phyloP scores from a whole-genome alignment of 92 coral and sea anemone species.

The Parazoanthus atlanticus region DNA sequence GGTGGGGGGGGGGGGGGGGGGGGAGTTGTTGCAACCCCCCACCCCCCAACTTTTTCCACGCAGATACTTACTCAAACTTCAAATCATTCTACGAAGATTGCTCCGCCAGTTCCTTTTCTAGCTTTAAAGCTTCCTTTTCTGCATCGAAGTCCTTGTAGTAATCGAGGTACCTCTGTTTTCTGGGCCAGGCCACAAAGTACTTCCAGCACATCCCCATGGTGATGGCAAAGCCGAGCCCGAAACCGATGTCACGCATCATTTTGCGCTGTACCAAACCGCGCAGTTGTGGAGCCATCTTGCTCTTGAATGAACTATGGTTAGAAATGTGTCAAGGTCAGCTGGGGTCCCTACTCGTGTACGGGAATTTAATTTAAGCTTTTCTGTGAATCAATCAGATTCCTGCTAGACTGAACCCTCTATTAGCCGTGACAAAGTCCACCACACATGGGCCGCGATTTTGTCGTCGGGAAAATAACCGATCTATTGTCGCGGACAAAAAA shows the following conservation, averaged over 20 bases:
- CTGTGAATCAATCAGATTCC: too few species aligned
- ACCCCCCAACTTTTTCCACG: too few species aligned
- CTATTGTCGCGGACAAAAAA: too few species aligned
- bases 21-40: too few species aligned
- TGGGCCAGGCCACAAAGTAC: slow-evolving; percentile 80
- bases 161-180: slow-evolving; percentile 67
- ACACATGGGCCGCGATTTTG: too few species aligned
- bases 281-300: slow-evolving; percentile 69
- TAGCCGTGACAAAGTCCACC: too few species aligned
- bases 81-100: slow-evolving; percentile 30
- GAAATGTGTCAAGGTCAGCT: too few species aligned
- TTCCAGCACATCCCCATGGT: slow-evolving; percentile 72
- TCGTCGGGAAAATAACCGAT: too few species aligned
- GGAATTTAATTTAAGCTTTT: too few species aligned
- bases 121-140: slow-evolving; percentile 75
- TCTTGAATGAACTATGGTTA: not conserved
- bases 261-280: slow-evolving; percentile 82
- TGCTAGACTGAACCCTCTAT: too few species aligned
- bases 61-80: not conserved
- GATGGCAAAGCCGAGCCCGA: slow-evolving; percentile 65
- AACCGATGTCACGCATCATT: slow-evolving; percentile 63
- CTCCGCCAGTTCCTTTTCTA: slow-evolving; percentile 61
- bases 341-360: too few species aligned
- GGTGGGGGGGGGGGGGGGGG: too few species aligned
- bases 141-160: slow-evolving; percentile 79